Base-by-base conservation (phyloP, 2,888 invertebrate genomes). In the Asteroscopus sphinx region DNA sequence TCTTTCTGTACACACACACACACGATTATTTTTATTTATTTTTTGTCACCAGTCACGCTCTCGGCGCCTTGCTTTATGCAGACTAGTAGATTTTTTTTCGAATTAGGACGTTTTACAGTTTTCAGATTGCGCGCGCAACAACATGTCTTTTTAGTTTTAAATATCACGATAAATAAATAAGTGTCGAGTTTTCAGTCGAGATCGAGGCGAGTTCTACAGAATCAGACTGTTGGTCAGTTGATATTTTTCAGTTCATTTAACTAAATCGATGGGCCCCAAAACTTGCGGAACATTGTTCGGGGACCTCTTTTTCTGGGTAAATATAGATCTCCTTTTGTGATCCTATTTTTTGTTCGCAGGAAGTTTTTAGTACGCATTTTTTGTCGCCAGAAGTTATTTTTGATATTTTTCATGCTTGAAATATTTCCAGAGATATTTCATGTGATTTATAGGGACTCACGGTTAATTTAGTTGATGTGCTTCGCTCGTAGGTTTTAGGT, bases 241-340 rank as follows among this genome's bases (percentile, higher is more conserved):
- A 83, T 78, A 89, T 90, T 89, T 89, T 82, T 79, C 90, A 85
- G 81, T 84, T 86, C 90, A 92, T 91, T 91, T 74, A 87, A 87
- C 89, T 82, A 75, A 86, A 89, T 88, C 88, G 86, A 88, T 88
- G 82, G 9, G 85, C 79, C 83, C 82, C 68, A 79, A 83, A 74
- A 79, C 80, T 82, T 76, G 62, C 77, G 72, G 72, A 70, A 73
- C 68, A 70, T 78, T 78, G 80, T 80, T 69, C 64, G 44, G 53
- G 53, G 55, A 59, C 54, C 76, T 74, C 62, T 68, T 77, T 84
- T 82, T 77, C 70, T 40, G 39, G 64, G 76, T 70, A 74, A 78
- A 79, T 78, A 76, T 80, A 77, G 74, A 77, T 71, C 2, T 71
- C 54, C 61, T 72, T 73, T 64, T 59, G 65, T 63, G 52, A 56